Percentiles rank a stretch among this genome's conserved stretches.
phyloP scores from a whole-genome alignment of 1,140 invertebrate genomes.

The Drosophila paulistorum region DNA sequence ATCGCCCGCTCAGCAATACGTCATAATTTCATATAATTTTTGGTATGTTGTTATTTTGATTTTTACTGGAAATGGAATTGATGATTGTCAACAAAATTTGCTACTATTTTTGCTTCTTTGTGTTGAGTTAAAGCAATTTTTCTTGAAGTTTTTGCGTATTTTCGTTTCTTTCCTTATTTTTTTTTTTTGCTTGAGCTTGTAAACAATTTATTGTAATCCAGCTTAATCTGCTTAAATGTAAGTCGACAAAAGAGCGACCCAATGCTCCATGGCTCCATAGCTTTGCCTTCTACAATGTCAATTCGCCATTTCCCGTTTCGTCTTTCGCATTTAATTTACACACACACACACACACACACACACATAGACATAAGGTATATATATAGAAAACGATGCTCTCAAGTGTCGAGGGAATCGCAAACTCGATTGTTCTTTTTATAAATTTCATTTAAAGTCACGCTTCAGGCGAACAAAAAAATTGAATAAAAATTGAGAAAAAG shows the following conservation, averaged over 20 bases:
- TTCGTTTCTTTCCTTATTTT: too few species aligned
- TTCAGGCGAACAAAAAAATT: conserved; percentile 15
- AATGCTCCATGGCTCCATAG: conserved; percentile 31
- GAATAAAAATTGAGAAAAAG: conserved; percentile 17
- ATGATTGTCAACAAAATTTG: conserved; percentile 32
- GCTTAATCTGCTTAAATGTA: conserved; percentile 63
- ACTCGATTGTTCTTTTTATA: conserved; percentile 44
- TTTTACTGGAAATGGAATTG: conserved; percentile 38
- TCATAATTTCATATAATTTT: conserved; percentile 53
- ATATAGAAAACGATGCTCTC: conserved; percentile 11
- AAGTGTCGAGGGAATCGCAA: conserved; percentile 23
- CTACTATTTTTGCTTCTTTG: conserved; percentile 37
- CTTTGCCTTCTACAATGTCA: conserved; percentile 30
- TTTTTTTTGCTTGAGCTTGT: conserved; percentile 27
- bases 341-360: conserved; percentile 8
- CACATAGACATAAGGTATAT: neutral
- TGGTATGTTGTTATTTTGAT: conserved; percentile 10
- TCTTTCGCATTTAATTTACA: conserved; percentile 40
- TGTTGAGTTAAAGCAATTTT: conserved; percentile 44
- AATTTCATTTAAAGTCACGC: conserved; percentile 55
- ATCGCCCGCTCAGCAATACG: conserved; percentile 63
- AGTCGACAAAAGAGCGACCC: conserved; percentile 29
- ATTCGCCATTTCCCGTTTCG: conserved; percentile 18
- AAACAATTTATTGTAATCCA: conserved; percentile 69
- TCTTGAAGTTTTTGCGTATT: conserved; percentile 11